Conservation (phyloP, 30 jellyfish, hydroid and myxozoan genomes). For the Hydra vulgaris region DNA sequence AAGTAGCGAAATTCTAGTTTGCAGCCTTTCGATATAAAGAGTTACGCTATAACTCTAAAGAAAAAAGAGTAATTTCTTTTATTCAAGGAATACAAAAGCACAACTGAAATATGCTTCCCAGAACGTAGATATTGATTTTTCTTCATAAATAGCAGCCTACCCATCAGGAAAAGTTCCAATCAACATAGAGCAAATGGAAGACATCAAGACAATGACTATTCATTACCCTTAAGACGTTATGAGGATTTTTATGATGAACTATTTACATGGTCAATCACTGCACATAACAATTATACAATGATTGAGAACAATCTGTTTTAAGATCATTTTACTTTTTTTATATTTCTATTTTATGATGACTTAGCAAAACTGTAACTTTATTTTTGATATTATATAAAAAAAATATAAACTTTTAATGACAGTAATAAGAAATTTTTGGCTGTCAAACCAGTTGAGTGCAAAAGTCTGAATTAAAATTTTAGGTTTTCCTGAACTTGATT, state of each 20-base stretch:
- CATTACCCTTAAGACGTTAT: not conserved
- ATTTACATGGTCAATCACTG: not conserved
- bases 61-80: not conserved
- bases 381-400: not conserved
- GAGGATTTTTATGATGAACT: not conserved
- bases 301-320: not conserved
- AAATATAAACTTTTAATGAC: not conserved
- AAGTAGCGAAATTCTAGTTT: not conserved
- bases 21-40: not conserved
- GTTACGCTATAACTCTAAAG: not conserved
- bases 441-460: not conserved
- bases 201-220: not conserved
- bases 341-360: not conserved
- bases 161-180: not conserved
- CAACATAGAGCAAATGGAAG: not conserved
- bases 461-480: not conserved
- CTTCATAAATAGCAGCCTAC: not conserved
- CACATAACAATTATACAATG: not conserved
- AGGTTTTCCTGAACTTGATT: not conserved
- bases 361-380: not conserved
- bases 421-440: not conserved
- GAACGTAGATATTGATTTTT: not conserved
- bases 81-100: not conserved
- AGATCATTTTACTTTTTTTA: not conserved
- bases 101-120: not conserved